Evolutionary conservation across 1,140 invertebrate species (phyloP).

Genomic region (Thalassaphorura encarpata): DNA sequence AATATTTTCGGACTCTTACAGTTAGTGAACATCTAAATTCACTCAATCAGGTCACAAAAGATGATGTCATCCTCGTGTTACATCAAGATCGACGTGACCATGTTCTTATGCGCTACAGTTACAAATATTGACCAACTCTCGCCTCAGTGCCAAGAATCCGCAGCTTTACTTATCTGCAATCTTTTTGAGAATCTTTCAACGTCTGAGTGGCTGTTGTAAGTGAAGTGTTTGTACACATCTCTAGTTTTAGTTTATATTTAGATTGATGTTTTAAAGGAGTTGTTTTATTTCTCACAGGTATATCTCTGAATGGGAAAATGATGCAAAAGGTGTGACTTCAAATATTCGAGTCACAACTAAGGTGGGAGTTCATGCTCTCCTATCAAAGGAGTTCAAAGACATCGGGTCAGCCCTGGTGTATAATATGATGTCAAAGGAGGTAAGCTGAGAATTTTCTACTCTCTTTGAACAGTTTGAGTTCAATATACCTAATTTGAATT

Average conservation of each 20-base stretch:
- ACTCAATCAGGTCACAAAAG: conserved; percentile 48
- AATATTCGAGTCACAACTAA: conserved; percentile 85
- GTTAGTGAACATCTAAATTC: too few species aligned
- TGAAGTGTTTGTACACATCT: background rate
- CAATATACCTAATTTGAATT: background rate
- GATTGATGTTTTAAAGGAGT: too few species aligned
- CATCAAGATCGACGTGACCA: conserved; percentile 84
- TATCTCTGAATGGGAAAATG: conserved; percentile 78
- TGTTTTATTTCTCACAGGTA: conserved; percentile 43
- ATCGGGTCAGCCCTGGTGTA: conserved; percentile 75
- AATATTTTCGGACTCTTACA: too few species aligned
- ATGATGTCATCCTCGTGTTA: conserved; percentile 77
- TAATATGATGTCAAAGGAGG: conserved; percentile 89
- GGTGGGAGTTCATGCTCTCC: conserved; percentile 72
- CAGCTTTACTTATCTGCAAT: conserved; percentile 53
- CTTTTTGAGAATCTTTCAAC: conserved; percentile 79
- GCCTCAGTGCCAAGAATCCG: conserved; percentile 26
- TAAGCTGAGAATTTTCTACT: too few species aligned
- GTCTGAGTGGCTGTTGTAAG: conserved; percentile 71
- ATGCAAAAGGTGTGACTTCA: conserved; percentile 52
- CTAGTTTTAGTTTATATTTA: too few species aligned
- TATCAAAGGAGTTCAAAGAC: conserved; percentile 64
- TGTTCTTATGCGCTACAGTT: conserved; percentile 78
- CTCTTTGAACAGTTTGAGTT: background rate
- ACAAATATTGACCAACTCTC: conserved; percentile 67